phyloP scores from a whole-genome alignment of 1,140 invertebrate genomes.

The Euwallacea fornicatus region DNA sequence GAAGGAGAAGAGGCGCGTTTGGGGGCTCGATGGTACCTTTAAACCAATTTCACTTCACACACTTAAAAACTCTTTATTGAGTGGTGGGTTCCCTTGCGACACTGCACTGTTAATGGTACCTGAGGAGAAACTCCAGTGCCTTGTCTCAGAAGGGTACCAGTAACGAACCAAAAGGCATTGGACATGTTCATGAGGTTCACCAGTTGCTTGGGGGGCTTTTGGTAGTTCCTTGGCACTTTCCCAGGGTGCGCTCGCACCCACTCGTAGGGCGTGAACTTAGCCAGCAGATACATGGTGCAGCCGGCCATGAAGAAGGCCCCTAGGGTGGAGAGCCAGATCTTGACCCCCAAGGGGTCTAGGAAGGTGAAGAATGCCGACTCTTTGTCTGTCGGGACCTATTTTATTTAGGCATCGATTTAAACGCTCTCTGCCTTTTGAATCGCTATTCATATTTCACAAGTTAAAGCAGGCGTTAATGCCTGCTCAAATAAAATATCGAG shows the following conservation, averaged over 20 bases:
- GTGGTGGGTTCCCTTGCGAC: neutral
- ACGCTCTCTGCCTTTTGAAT: neutral
- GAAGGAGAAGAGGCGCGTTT: slow-evolving; percentile 82
- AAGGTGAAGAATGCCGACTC: slow-evolving; percentile 93
- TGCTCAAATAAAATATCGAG: neutral
- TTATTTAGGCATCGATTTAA: neutral
- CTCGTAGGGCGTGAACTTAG: slow-evolving; percentile 92
- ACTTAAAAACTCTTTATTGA: neutral
- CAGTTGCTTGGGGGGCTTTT: slow-evolving; percentile 60
- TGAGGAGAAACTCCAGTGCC: slow-evolving; percentile 87
- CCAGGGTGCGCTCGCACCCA: slow-evolving; percentile 90
- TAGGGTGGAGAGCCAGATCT: slow-evolving; percentile 94
- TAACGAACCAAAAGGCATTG: slow-evolving; percentile 93
- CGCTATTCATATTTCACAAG: slow-evolving; percentile 1
- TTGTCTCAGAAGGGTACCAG: slow-evolving; percentile 89
- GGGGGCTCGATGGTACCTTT: slow-evolving; percentile 66
- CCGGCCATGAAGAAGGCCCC: slow-evolving; percentile 91
- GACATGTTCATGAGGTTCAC: slow-evolving; percentile 92
- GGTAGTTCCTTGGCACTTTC: slow-evolving; percentile 66
- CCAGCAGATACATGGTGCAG: slow-evolving; percentile 92
- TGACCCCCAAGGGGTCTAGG: slow-evolving; percentile 87
- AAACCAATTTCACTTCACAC: slow-evolving; percentile 26
- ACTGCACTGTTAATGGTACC: slow-evolving; percentile 58
- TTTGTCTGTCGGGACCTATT: slow-evolving; percentile 83
- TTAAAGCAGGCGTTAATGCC: slow-evolving; percentile 3